Percentiles rank a stretch among this genome's conserved stretches.
These are phyloP conservation scores for Cinclus mexicanus DNA, from an alignment of 2,113 vertebrate species.

Conservation along the genomic window DNA sequence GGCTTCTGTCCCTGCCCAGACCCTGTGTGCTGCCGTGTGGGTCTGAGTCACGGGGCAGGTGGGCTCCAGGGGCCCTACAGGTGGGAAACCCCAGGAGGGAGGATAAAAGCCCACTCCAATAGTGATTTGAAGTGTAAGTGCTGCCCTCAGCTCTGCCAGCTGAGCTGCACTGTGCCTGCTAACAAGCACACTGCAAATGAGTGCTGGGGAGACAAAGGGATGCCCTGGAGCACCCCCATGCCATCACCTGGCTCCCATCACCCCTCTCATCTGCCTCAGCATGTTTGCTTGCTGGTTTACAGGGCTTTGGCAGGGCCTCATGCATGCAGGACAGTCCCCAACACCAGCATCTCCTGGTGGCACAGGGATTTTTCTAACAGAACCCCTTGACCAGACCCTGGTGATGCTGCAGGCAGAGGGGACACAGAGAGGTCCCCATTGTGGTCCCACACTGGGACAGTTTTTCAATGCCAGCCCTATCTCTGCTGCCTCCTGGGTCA, in stretches of 20 bases:
- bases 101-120: background rate
- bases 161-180: background rate
- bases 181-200: background rate
- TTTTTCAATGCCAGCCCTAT: background rate
- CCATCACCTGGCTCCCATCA: background rate
- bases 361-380: background rate
- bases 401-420: background rate
- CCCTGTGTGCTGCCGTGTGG: rapidly evolving
- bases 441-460: background rate
- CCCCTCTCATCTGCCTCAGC: rapidly evolving
- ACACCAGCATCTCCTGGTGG: background rate
- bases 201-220: background rate
- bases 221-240: rapidly evolving
- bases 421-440: background rate
- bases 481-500: background rate
- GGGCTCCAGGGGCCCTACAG: background rate
- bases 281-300: rapidly evolving
- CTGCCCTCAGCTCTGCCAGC: background rate
- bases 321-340: background rate
- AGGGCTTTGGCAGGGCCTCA: background rate
- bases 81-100: background rate
- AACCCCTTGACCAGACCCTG: background rate
- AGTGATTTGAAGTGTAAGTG: background rate
- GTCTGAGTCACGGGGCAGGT: background rate
- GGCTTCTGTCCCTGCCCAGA: background rate